These are phyloP conservation scores for Megaleporinus macrocephalus DNA, from an alignment of 2,113 vertebrate genomes.

Conservation along the genomic window DNA sequence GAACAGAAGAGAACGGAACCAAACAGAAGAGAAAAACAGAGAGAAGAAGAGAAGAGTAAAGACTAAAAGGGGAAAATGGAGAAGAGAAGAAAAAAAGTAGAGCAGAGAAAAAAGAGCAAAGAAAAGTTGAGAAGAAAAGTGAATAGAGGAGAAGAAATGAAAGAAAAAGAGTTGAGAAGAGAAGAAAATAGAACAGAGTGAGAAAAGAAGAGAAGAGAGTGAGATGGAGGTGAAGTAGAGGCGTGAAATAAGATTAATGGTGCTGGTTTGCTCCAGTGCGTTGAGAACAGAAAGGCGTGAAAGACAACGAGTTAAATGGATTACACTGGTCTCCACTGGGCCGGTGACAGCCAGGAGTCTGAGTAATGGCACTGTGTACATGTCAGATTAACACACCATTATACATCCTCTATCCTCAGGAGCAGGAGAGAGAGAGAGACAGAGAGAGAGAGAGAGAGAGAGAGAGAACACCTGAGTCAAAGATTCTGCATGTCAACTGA, in stretches of 20 bases:
- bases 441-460: constrained; percentile 39
- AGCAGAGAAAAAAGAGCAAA: not conserved
- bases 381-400: constrained; percentile 19
- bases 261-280: constrained; percentile 3
- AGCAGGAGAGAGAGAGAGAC: not conserved
- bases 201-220: not conserved
- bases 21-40: not conserved
- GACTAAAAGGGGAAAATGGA: not conserved
- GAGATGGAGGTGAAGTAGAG: not conserved
- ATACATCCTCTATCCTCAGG: constrained; percentile 16
- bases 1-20: not conserved
- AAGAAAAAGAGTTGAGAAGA: not conserved
- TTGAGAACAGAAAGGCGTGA: not conserved
- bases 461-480: constrained; percentile 16
- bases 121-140: not conserved
- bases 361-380: constrained; percentile 15
- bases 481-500: no score
- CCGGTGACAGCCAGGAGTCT: not conserved
- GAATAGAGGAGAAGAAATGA: not conserved
- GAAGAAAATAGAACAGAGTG: not conserved
- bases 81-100: not conserved
- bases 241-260: constrained; percentile 6
- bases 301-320: constrained; percentile 22
- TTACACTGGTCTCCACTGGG: constrained; percentile 15
- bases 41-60: not conserved